phyloP scores from a whole-genome alignment of 2,888 invertebrate genomes.

The Aphrophora alni region DNA sequence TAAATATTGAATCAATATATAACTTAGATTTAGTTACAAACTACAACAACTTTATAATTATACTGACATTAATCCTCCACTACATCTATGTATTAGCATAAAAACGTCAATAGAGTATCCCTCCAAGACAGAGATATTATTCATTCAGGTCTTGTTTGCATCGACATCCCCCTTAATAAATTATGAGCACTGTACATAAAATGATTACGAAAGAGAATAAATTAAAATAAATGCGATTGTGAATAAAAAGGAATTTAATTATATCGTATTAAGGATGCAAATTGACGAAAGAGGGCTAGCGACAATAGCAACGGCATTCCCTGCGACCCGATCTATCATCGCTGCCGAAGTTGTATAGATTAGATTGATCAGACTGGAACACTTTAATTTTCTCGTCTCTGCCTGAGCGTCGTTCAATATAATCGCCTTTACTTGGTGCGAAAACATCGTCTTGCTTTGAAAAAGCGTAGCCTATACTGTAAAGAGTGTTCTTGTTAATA shows the following conservation, averaged over 20 bases:
- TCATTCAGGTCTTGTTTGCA: not conserved
- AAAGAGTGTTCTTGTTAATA: too few relatives aligned
- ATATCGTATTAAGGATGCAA: conserved; percentile 6
- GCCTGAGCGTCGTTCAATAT: not conserved
- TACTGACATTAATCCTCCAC: too few relatives aligned
- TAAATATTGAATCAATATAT: too few relatives aligned
- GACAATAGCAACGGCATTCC: not conserved
- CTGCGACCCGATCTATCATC: not conserved
- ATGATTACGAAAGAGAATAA: not conserved
- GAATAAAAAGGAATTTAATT: conserved; percentile 34
- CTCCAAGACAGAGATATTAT: too few relatives aligned
- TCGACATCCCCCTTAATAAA: not conserved
- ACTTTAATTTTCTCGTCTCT: not conserved
- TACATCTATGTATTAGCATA: too few relatives aligned
- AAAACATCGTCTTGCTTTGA: not conserved
- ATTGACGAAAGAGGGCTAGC: conserved; percentile 11
- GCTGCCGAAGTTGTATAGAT: not conserved
- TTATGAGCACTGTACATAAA: conserved; percentile 2
- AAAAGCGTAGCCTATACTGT: too few relatives aligned
- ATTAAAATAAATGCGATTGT: conserved; percentile 21
- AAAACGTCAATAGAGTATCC: too few relatives aligned
- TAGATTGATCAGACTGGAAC: not conserved
- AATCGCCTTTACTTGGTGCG: not conserved
- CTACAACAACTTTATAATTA: too few relatives aligned
- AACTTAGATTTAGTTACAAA: too few relatives aligned